Evolutionary conservation across 2,113 vertebrate species (phyloP), one percentile per base, ranked within the genome.

Genomic region (Junco hyemalis): DNA sequence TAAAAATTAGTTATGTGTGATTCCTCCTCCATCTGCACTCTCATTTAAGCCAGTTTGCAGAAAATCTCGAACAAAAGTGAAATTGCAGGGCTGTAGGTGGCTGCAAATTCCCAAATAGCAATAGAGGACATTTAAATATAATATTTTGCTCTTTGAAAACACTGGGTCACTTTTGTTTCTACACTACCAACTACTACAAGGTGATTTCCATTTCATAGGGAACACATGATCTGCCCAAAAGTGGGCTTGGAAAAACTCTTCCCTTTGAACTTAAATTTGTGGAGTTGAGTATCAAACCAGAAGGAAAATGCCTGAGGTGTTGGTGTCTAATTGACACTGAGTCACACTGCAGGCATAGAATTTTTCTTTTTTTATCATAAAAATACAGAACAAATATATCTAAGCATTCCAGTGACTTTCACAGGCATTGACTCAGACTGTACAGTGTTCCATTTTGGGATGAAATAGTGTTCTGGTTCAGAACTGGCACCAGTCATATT

Each of bases 241-340:
- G 74, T 66, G 56, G 73, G 21, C 68, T 93, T 93, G 59, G 71
- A 90, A 86, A 71, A 88, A 20, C 42, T 88, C 44, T 92, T 95
- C 20, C 33, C 63, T 96, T 95, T 96, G 83, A 95, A 87, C 44
- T 90, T 33, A 13, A 1, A 12, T 81, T 73, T 84, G 35, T 88
- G 61, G 60, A 91, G 66, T 14, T 74, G 76, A 78, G 56, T 94
- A 91, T 92, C 80, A 93, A 84, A 73, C 86, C 69, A 85, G 84
- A 85, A 91, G 74, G 71, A 85, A 80, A 88, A 88, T 40, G 92
- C 85, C 90, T 88, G 76, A 88, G 92, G 92, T 83, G 91, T 79
- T 93, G 80, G n/a, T 93, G 45, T 91, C 85, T 95, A 87, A 92
- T 91, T 97, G 91, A 73, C 94, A 80, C 70, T 61, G 90, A 96